Evolutionary conservation across 2,888 invertebrate species (phyloP).

Genomic region (Stictocephala bisonia): DNA sequence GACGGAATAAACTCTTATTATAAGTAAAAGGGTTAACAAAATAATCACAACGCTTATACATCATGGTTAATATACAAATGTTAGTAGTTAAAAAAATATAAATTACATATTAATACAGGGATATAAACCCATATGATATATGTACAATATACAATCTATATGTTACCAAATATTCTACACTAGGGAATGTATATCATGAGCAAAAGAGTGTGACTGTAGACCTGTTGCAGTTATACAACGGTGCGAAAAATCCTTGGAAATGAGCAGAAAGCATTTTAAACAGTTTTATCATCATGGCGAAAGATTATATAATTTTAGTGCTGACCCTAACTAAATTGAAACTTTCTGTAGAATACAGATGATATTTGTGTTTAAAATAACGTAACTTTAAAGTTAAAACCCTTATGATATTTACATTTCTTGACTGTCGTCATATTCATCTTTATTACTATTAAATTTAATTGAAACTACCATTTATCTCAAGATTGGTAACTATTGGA

Average conservation of each 20-base stretch:
- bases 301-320: too few species aligned
- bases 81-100: slow-evolving; percentile 41
- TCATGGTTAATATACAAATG: slow-evolving; percentile 27
- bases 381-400: too few species aligned
- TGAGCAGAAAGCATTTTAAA: slow-evolving; percentile 11
- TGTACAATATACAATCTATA: slow-evolving; percentile 14
- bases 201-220: slow-evolving; percentile 10
- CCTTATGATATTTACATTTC: too few species aligned
- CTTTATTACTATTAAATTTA: too few species aligned
- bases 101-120: slow-evolving; percentile 29
- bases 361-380: too few species aligned
- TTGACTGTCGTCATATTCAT: too few species aligned
- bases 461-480: too few species aligned
- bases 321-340: too few species aligned
- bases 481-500: too few species aligned
- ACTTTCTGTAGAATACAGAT: too few species aligned
- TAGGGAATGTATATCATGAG: slow-evolving; percentile 15
- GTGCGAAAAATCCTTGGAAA: not conserved
- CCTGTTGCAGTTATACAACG: not conserved
- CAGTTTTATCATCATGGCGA: too few species aligned
- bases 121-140: slow-evolving; percentile 3
- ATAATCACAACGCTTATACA: not conserved
- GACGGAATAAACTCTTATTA: slow-evolving; percentile 30
- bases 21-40: slow-evolving; percentile 16
- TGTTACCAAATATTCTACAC: too few species aligned